Percentiles rank a stretch among this genome's conserved stretches.
phyloP scores from a whole-genome alignment of 2,113 vertebrate genomes.

The Nibea coibor region DNA sequence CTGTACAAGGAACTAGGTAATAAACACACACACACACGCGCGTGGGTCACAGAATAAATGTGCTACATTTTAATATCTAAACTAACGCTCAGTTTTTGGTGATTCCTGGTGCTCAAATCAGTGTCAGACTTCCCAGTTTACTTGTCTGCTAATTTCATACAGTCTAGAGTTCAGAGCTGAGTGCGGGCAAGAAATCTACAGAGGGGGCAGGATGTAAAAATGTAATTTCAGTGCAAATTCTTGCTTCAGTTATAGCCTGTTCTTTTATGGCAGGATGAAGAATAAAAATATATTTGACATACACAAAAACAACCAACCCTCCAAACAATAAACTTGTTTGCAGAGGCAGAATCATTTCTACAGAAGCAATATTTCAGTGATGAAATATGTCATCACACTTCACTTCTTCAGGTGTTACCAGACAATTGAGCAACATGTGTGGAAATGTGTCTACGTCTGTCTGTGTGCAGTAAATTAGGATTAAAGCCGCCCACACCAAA shows the following conservation, averaged over 20 bases:
- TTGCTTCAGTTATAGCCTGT: not conserved
- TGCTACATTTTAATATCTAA: not conserved
- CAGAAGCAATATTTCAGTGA: not conserved
- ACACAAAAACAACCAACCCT: not conserved
- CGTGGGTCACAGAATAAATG: not conserved
- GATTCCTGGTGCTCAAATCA: not conserved
- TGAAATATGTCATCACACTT: not conserved
- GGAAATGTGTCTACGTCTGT: slow-evolving; percentile 16
- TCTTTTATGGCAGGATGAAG: too few relatives aligned
- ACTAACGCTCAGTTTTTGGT: not conserved
- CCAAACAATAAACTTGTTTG: not conserved
- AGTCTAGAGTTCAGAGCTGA: not conserved
- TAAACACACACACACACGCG: not conserved
- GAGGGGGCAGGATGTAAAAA: not conserved
- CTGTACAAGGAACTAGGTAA: slow-evolving; percentile 94
- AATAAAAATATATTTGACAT: too few relatives aligned
- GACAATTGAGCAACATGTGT: slow-evolving; percentile 18
- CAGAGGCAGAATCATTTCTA: not conserved
- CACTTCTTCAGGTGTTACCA: slow-evolving; percentile 1
- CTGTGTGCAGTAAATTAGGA: slow-evolving; percentile 14
- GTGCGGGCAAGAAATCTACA: too few relatives aligned
- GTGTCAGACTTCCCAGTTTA: not conserved
- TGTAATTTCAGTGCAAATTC: not conserved
- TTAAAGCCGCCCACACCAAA: slow-evolving; percentile 36
- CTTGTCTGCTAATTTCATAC: not conserved